phyloP scores from a whole-genome alignment of 2,797 vertebrate genomes.

The Aphelocoma californica region DNA sequence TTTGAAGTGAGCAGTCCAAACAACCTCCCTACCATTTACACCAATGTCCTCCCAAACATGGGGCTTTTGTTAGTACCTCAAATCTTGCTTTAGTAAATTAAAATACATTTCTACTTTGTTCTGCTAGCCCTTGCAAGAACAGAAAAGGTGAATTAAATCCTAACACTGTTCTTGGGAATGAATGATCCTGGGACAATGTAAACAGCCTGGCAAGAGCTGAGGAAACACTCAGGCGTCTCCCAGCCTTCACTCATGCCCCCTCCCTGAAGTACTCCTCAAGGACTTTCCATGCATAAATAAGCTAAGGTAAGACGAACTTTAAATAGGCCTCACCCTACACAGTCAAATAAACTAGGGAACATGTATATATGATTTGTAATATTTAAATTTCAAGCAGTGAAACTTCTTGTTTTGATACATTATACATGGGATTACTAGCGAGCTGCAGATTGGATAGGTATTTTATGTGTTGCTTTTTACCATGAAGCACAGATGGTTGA shows the following conservation, averaged over 20 bases:
- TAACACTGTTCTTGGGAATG: not conserved
- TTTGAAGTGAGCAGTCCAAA: not conserved
- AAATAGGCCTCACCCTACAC: not conserved
- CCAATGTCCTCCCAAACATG: not conserved
- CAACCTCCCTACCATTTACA: not conserved
- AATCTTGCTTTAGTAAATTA: not conserved
- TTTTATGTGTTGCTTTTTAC: not conserved
- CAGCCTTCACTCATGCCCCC: accelerated
- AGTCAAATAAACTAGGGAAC: constrained; percentile 23
- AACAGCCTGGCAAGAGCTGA: not conserved
- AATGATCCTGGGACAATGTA: not conserved
- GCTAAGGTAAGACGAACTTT: not conserved
- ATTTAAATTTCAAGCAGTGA: constrained; percentile 40
- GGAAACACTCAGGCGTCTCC: not conserved
- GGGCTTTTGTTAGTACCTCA: not conserved
- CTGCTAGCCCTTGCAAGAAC: not conserved
- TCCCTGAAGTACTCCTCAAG: not conserved
- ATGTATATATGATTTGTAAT: not conserved
- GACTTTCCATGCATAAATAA: not conserved
- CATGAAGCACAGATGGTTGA: not conserved
- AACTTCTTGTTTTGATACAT: constrained; percentile 8
- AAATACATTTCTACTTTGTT: not conserved
- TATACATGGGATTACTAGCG: not conserved
- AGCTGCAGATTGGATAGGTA: not conserved
- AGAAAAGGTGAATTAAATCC: not conserved